A percentile compares a stretch with the other conserved stretches of the same genome.
phyloP scores from a whole-genome alignment of 2,113 vertebrate genomes.

The Aphyosemion australe region DNA sequence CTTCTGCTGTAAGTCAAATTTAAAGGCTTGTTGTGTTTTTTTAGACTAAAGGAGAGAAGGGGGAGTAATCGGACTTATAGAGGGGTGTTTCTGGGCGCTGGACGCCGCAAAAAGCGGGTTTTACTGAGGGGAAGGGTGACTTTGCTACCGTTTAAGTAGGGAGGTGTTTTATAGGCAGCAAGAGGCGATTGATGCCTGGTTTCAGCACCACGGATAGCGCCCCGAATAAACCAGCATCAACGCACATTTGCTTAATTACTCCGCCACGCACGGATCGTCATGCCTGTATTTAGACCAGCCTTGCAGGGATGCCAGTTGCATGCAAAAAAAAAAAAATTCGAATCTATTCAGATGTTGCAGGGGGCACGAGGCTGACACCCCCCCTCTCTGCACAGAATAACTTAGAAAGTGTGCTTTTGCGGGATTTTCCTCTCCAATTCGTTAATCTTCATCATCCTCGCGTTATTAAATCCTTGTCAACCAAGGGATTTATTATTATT shows the following conservation, averaged over 20 bases:
- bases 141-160: slow-evolving; percentile 39
- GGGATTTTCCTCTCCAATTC: slow-evolving; percentile 57
- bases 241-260: slow-evolving; percentile 75
- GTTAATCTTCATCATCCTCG: slow-evolving; percentile 68
- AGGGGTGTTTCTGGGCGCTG: slow-evolving; percentile 47
- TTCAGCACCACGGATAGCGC: slow-evolving; percentile 65
- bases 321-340: slow-evolving; percentile 49
- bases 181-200: slow-evolving; percentile 8
- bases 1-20: slow-evolving; percentile 72
- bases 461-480: slow-evolving; percentile 66
- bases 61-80: slow-evolving; percentile 49
- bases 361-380: slow-evolving; percentile 18
- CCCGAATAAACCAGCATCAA: slow-evolving; percentile 47
- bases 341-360: slow-evolving; percentile 18
- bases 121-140: slow-evolving; percentile 30
- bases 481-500: slow-evolving; percentile 59
- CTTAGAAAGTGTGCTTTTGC: slow-evolving; percentile 68
- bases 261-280: slow-evolving; percentile 61
- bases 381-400: slow-evolving; percentile 47
- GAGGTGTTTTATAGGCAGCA: slow-evolving; percentile 18
- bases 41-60: slow-evolving; percentile 27
- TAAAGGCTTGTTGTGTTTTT: slow-evolving; percentile 37
- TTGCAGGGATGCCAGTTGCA: slow-evolving; percentile 65
- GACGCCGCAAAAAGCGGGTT: slow-evolving; percentile 57
- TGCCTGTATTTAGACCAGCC: slow-evolving; percentile 48